These are phyloP conservation scores for Berghia stephanieae DNA, from an alignment of 1,140 invertebrate species.

Conservation along the genomic window DNA sequence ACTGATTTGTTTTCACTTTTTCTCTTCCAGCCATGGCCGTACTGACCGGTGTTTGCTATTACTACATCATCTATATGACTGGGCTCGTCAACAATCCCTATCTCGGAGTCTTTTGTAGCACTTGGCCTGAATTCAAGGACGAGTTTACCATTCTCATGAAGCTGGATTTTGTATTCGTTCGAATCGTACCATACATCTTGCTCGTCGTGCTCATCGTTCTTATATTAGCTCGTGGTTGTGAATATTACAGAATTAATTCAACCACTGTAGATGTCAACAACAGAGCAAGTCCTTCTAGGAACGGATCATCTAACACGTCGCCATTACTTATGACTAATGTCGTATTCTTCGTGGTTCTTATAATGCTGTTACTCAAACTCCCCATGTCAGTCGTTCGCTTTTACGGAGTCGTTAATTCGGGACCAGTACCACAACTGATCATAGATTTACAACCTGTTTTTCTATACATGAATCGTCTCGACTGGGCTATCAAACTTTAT, in stretches of 20 bases:
- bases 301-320: conserved; percentile 5
- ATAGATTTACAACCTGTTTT: conserved; percentile 3
- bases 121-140: conserved; percentile 31
- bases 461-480: conserved; percentile 13
- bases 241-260: conserved; percentile 37
- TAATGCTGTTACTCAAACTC: conserved; percentile 17
- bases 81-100: conserved; percentile 18
- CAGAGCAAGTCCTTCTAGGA: background rate
- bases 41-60: conserved; percentile 43
- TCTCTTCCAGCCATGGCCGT: conserved; percentile 34
- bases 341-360: conserved; percentile 15
- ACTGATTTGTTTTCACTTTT: too few relatives aligned
- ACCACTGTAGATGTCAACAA: conserved; percentile 24
- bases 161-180: conserved; percentile 40
- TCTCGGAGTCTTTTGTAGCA: conserved; percentile 5
- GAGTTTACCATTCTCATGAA: conserved; percentile 34
- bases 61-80: conserved; percentile 46
- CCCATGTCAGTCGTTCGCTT: background rate
- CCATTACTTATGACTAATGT: background rate
- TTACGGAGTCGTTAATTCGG: background rate
- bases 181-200: conserved; percentile 37
- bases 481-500: conserved; percentile 25
- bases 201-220: conserved; percentile 38
- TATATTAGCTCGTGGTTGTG: conserved; percentile 35
- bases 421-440: background rate